Base-by-base conservation (phyloP, 2,888 invertebrate species). In the Ennomos fuscantarius region DNA sequence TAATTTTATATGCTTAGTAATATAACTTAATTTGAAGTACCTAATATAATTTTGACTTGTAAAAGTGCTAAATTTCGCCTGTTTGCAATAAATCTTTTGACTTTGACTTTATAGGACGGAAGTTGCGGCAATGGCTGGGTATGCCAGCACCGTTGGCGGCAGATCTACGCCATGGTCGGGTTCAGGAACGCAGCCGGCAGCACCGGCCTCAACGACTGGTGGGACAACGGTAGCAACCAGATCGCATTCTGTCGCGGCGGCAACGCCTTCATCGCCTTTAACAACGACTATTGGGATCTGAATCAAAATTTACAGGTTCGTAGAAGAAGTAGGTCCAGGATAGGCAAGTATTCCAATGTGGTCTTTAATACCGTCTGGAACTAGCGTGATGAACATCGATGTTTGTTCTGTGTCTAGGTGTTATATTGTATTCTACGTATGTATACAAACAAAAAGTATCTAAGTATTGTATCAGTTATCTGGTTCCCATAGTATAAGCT, bases 141-240 rank as follows among this genome's bases (percentile, higher is more conserved):
- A 0, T 96, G 96, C 73, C 96, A 97, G 81, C 95, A 97, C 79
- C 93, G 96, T 1, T 97, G 96, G 96, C 84, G 94, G 0, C 94
- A 95, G 76, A 95, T 96, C 68, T 94, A 89, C 82, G 93, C 94
- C 60, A 96, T 96, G 96, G 95, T 95, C 0, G 91, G 76, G 0
- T 96, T 96, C 79, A 93, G 95, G 58, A 96, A 95, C 70, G 93
- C 88, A 0, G 95, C 94, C 0, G 89, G 86, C n/a, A 87, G 82
- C 36, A 93, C 94, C 0, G 76, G 69, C 0, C 55, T 95, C 0
- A 89, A 85, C 41, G 90, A 93, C 74, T 97, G 96, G 96, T 96
- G 96, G 95, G 94, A 95, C 71, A 95, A 96, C 62, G 94, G 93
- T 8, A 93, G 93, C 75, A 95, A 96, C 73, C 96, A 96, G 82